These are phyloP conservation scores for Gonatopus flavifemur DNA, from an alignment of 1,140 invertebrate species.

Conservation along the genomic window DNA sequence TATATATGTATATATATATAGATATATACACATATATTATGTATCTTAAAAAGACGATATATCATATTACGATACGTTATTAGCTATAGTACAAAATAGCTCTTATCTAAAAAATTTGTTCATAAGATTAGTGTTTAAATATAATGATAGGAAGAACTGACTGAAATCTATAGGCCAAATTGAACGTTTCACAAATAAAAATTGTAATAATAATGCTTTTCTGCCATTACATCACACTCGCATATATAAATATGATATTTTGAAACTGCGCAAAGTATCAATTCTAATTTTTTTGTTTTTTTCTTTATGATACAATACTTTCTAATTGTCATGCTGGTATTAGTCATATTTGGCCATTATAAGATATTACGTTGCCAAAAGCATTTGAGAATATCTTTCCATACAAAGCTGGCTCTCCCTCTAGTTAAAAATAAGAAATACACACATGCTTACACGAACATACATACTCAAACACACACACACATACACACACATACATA, in stretches of 20 bases:
- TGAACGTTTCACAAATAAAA: too few species aligned
- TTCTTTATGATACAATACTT: conserved; percentile 19
- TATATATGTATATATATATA: too few species aligned
- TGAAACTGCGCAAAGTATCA: conserved; percentile 1
- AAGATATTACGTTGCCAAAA: conserved; percentile 37
- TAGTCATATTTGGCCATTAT: conserved; percentile 28
- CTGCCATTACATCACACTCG: conserved; percentile 12
- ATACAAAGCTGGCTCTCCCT: conserved; percentile 28
- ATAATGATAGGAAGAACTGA: too few species aligned
- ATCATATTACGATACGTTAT: too few species aligned
- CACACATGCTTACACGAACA: conserved; percentile 1
- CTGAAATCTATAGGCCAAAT: too few species aligned
- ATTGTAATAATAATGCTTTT: conserved; percentile 23
- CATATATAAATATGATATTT: conserved; percentile 27
- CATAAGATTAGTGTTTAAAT: too few species aligned
- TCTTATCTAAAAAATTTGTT: too few species aligned
- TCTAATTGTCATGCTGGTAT: conserved; percentile 22
- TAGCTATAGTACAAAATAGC: too few species aligned
- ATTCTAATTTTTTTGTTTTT: conserved; percentile 25
- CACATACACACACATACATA: conserved; percentile 23
- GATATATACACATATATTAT: too few species aligned
- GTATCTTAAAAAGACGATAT: too few species aligned
- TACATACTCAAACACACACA: neutral
- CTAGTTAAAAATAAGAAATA: too few species aligned
- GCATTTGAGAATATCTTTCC: conserved; percentile 35